These are phyloP conservation scores for Enteromius viviparus DNA, from an alignment of 2,797 vertebrate genomes.

Conservation along the genomic window DNA sequence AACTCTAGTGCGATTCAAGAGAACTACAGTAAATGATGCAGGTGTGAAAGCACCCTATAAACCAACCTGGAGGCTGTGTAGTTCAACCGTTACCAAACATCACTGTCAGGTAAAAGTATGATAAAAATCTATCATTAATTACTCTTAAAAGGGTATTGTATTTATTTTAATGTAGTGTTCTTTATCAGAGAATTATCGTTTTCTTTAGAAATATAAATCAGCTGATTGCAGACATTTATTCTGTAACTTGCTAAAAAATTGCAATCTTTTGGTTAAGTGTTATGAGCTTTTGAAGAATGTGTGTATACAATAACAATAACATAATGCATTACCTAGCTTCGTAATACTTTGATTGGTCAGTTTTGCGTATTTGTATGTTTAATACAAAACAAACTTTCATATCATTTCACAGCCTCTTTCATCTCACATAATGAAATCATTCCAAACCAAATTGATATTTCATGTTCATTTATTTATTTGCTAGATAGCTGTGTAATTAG, in stretches of 20 bases:
- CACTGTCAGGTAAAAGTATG: neutral
- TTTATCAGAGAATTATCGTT: neutral
- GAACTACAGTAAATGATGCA: too few species aligned
- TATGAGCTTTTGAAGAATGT: neutral
- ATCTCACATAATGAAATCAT: neutral
- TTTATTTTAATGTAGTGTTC: neutral
- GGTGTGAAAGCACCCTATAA: too few species aligned
- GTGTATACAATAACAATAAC: neutral
- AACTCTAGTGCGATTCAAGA: too few species aligned
- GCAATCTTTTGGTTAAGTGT: neutral
- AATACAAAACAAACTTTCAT: neutral
- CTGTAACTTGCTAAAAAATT: neutral
- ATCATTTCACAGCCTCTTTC: neutral
- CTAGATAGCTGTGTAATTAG: conserved; percentile 15
- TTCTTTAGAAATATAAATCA: neutral
- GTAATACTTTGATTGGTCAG: neutral
- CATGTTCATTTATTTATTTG: conserved; percentile 3
- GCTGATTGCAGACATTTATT: neutral
- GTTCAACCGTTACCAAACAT: conserved; percentile 22
- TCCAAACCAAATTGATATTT: neutral
- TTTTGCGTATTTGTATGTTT: neutral
- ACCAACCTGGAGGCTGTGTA: conserved; percentile 62
- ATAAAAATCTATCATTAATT: neutral
- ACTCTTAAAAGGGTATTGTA: neutral
- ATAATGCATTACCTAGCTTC: neutral